A percentile compares a stretch with the other conserved stretches of the same genome.
Evolutionary conservation across 2,113 vertebrate genomes (phyloP).

Genomic region (Chionomys nivalis): DNA sequence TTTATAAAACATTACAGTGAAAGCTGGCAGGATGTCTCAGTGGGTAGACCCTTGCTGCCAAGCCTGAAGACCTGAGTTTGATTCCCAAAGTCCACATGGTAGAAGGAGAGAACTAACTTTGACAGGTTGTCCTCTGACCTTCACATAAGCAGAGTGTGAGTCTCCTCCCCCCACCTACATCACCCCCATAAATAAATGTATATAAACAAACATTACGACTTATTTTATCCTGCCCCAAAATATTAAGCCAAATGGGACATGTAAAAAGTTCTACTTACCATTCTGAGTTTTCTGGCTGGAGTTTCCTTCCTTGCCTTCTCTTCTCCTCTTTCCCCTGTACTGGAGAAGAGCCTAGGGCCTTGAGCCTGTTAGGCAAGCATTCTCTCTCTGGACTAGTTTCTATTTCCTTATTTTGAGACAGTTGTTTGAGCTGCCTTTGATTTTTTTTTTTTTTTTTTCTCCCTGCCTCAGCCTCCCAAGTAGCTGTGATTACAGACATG

Average conservation of each 20-base stretch:
- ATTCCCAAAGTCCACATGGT: background rate
- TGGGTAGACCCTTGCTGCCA: background rate
- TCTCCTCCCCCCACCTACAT: background rate
- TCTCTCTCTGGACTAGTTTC: background rate
- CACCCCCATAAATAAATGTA: background rate
- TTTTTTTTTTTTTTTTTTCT: background rate
- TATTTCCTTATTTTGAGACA: background rate
- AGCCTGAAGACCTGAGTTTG: background rate
- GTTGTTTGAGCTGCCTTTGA: background rate
- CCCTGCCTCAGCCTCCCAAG: background rate
- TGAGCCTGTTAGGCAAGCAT: background rate
- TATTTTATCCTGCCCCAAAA: background rate
- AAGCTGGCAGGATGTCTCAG: background rate
- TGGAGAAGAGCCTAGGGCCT: background rate
- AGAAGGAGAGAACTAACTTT: background rate
- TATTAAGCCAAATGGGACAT: background rate
- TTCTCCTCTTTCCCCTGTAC: background rate
- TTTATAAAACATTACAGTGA: background rate
- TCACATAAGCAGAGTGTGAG: background rate
- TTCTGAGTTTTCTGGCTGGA: background rate
- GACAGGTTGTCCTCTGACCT: background rate
- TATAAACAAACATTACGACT: background rate
- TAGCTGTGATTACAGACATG: background rate
- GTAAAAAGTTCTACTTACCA: background rate
- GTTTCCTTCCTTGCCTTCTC: background rate